Base-by-base conservation (phyloP, 1,140 invertebrate genomes). In the Trachymyrmex septentrionalis region DNA sequence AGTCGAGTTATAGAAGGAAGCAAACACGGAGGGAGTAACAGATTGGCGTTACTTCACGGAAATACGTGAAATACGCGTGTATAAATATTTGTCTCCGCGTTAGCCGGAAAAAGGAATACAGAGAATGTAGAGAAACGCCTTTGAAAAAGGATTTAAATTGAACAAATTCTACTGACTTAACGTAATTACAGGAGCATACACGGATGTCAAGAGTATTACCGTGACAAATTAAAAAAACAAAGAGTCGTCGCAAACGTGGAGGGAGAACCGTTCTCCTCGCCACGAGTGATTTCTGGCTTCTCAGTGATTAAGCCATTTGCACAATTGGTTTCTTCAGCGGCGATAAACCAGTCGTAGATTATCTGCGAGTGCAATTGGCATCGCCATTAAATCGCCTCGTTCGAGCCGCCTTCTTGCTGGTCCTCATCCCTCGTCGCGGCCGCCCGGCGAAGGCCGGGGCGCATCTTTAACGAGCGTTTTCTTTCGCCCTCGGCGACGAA, bases 401-500 rank as follows among this genome's bases (percentile, higher is more conserved):
- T 24, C 61, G 38, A 81, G 50, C 38, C 44, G 27, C n/a, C 85
- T 82, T 86, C 77, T 30, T 69, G 14, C 53, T 57, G 9, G 30
- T 53, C n/a, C 63, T 75, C 67, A 19, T 5, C 55, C 44, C 63
- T 59, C 55, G 67, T 30, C 48, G 66, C 16, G 24, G 76, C 55
- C 55, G 59, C 71, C 4, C 30, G 48, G 10, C 44, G 82, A 75
- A 66, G 73, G 63, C 82, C 82, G 71, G 61, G 73, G 73, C 82
- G 72, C 82, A 84, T 84, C 82, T 85, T 78, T 85, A 85, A 85
- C 82, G 82, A 85, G 82, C 82, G 30, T 77, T 77, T 85, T 78
- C 61, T 78, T 85, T 85, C 73, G 59, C 61, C 82, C 59, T 57
- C 69, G 77, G 24, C 77, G 48, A 53, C 77, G 77, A 75, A 84